These are phyloP conservation scores for Chaenocephalus aceratus DNA, from an alignment of 2,113 vertebrate genomes.

Conservation along the genomic window DNA sequence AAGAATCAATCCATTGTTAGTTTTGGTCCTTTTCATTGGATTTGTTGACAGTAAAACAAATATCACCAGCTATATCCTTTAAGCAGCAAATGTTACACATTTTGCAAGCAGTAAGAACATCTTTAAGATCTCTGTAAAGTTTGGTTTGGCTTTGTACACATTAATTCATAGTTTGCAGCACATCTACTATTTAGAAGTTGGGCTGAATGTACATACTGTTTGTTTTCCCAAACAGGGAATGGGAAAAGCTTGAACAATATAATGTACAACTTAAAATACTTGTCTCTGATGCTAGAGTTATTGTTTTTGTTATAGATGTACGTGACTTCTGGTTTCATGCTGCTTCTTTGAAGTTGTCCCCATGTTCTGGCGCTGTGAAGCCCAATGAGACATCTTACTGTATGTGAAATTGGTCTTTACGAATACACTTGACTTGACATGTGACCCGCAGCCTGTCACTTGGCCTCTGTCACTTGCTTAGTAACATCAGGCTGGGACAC, in stretches of 20 bases:
- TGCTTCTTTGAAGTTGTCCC: neutral
- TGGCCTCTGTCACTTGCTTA: conserved; percentile 52
- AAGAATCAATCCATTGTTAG: neutral
- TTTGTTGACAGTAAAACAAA: neutral
- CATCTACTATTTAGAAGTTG: neutral
- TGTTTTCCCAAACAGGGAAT: neutral
- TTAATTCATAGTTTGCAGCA: neutral
- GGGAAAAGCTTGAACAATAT: too few relatives aligned
- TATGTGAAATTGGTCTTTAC: conserved; percentile 16
- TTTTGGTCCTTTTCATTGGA: neutral
- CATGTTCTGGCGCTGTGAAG: conserved; percentile 16
- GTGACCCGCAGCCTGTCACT: conserved; percentile 48
- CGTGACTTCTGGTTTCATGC: neutral
- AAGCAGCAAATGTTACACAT: neutral
- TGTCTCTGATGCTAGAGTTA: neutral
- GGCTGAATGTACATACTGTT: neutral
- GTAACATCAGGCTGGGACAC: conserved; percentile 48
- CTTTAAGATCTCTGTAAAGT: neutral
- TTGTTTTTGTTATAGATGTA: neutral
- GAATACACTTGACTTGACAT: conserved; percentile 56
- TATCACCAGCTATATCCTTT: neutral
- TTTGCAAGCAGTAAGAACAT: neutral
- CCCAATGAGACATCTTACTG: conserved; percentile 19
- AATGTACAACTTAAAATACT: neutral
- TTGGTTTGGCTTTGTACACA: neutral